Evolutionary conservation across 2,888 invertebrate species (phyloP).

Genomic region (Camponotus fellah): DNA sequence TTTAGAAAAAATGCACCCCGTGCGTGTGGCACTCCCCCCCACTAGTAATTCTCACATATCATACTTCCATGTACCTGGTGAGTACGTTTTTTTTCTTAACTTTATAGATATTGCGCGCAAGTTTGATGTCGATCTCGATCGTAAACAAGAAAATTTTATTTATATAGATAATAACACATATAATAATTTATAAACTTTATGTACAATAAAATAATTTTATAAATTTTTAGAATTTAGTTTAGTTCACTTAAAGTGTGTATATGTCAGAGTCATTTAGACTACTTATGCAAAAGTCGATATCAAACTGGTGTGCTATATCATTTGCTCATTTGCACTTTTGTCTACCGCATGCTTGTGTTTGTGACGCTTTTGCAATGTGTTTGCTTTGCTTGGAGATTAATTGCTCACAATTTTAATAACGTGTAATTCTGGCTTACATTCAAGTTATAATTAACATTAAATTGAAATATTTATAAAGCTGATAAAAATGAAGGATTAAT

Average conservation of each 20-base stretch:
- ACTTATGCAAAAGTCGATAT: conserved; percentile 33
- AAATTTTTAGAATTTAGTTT: neutral
- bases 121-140: conserved; percentile 51
- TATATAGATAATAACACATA: neutral
- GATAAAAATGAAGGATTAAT: neutral
- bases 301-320: conserved; percentile 47
- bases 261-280: neutral
- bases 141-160: neutral
- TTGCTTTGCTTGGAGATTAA: conserved; percentile 64
- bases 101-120: conserved; percentile 58
- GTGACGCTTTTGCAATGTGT: conserved; percentile 64
- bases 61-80: conserved; percentile 81
- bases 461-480: neutral
- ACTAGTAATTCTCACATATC: conserved; percentile 79
- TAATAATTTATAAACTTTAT: neutral
- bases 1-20: conserved; percentile 78
- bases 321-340: conserved; percentile 40
- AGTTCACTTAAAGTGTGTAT: neutral
- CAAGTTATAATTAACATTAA: neutral
- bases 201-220: neutral
- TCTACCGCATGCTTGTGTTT: conserved; percentile 62
- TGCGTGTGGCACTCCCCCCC: conserved; percentile 77
- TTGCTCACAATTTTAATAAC: conserved; percentile 16
- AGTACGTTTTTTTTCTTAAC: conserved; percentile 82
- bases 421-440: neutral